These are phyloP conservation scores for Eulemur rufifrons DNA, from an alignment of 2,113 vertebrate species.

Conservation along the genomic window DNA sequence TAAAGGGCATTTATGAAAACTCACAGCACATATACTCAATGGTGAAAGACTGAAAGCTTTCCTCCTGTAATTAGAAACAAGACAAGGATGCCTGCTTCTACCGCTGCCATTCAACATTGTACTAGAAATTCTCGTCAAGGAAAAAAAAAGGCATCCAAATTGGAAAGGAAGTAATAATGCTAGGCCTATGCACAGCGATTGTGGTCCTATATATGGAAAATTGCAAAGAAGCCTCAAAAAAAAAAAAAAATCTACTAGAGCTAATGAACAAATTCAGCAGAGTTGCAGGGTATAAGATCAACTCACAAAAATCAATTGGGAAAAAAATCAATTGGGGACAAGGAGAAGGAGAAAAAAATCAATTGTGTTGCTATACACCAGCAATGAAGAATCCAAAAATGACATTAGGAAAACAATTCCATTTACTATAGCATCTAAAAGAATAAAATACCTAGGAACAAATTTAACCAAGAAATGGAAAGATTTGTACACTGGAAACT, in stretches of 20 bases:
- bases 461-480: not conserved
- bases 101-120: not conserved
- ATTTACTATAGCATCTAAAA: not conserved
- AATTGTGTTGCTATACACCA: not conserved
- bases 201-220: not conserved
- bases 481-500: not conserved
- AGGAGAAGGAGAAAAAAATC: no score
- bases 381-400: not conserved
- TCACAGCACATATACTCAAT: not conserved
- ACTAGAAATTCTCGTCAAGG: not conserved
- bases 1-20: not conserved
- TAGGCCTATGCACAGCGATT: not conserved
- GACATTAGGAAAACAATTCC: not conserved
- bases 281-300: not conserved
- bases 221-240: not conserved
- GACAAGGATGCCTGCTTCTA: not conserved
- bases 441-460: not conserved
- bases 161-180: not conserved
- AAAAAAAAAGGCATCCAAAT: not conserved
- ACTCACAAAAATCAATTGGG: not conserved
- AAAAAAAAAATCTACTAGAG: not conserved
- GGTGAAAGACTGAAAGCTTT: not conserved
- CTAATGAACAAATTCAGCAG: not conserved
- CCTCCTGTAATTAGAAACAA: not conserved
- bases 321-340: not conserved